Evolutionary conservation across 1,140 invertebrate species (phyloP), one percentile per base, ranked within the genome.

Genomic region (Hycleus cichorii): DNA sequence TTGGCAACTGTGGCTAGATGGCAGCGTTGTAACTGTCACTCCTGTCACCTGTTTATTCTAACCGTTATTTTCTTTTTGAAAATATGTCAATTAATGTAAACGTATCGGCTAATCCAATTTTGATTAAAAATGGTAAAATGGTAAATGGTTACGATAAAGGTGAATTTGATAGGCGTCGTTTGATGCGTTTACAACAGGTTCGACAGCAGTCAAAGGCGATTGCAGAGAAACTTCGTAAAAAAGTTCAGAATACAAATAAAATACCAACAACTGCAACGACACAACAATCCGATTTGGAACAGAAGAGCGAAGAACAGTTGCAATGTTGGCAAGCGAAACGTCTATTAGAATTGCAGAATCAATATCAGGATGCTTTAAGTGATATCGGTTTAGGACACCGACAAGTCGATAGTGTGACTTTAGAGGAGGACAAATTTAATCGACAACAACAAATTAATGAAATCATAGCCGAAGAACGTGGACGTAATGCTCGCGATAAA

Each of bases 131-230:
- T 3, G 74, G 75, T 27, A 76, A 74, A 72, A 73, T 76, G 68
- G 64, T 78, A 25, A 67, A 76, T 3, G 72, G 72, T 1, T 76
- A 79, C 56, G 71, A 75, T 5, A 77, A 77, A 67, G 71, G 70
- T 56, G 80, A 81, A 62, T 72, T 74, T 47, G 75, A 80, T 44
- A 77, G 76, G 53, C 71, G 78, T 8, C 72, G 75, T 57, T 74
- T 76, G 66, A 79, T 81, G 74, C 75, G 80, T 53, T 58, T 79
- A 42, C 71, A 80, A 59, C 80, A 81, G 72, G 79, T 80, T 40
- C 71, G 78, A 38, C 76, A 81, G 53, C 78, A 81, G 62, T 78
- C 77, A 0, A 80, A 78, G 68, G 75, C 78, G 57, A 74, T 78
- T 52, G 76, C 79, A 25, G 74, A 73, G 54, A 68, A 70, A 60